Evolutionary conservation across 1,140 invertebrate genomes (phyloP).

Genomic region (Lepidurus couesii): DNA sequence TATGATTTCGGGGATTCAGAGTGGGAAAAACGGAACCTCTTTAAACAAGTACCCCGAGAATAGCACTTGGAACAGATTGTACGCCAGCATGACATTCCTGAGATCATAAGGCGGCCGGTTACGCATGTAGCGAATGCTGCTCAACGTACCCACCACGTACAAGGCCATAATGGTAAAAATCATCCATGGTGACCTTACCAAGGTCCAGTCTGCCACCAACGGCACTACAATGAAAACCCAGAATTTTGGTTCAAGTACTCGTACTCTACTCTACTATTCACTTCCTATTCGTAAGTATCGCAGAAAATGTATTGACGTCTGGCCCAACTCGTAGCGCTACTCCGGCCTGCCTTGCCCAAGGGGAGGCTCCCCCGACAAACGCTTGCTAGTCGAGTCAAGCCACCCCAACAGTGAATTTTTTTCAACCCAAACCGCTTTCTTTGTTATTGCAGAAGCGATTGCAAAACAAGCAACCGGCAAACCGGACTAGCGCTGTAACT

Average conservation of each 20-base stretch:
- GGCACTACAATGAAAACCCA: conserved; percentile 25
- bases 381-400: too few relatives aligned
- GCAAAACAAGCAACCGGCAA: too few relatives aligned
- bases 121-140: conserved; percentile 64
- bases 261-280: neutral
- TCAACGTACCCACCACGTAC: conserved; percentile 24
- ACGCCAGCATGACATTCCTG: conserved; percentile 67
- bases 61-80: conserved; percentile 79
- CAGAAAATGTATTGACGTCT: too few relatives aligned
- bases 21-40: conserved; percentile 39
- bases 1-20: neutral
- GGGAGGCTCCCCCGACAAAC: too few relatives aligned
- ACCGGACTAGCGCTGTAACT: too few relatives aligned
- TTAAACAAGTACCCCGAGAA: conserved; percentile 48
- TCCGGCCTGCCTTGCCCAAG: too few relatives aligned
- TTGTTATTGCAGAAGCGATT: too few relatives aligned
- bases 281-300: neutral
- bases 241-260: neutral
- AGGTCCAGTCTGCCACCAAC: conserved; percentile 25
- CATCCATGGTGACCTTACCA: conserved; percentile 28
- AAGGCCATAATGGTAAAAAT: conserved; percentile 23
- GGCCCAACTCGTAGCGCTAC: too few relatives aligned
- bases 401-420: too few relatives aligned
- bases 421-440: too few relatives aligned
- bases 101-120: conserved; percentile 76